These are phyloP conservation scores for Malurus elegans DNA, from an alignment of 2,113 vertebrate genomes.

Conservation along the genomic window DNA sequence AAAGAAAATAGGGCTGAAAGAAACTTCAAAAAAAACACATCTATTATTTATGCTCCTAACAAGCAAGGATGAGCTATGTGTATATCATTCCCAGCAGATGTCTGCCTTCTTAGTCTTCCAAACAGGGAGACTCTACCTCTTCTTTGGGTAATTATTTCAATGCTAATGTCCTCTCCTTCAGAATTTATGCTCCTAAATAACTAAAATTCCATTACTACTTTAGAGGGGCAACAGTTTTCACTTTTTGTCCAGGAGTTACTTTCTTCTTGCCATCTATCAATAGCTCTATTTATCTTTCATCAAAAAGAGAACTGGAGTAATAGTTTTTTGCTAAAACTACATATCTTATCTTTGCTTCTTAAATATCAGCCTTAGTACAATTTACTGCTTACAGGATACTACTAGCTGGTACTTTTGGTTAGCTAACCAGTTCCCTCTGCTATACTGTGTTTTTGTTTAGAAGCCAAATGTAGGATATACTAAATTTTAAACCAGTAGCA, in stretches of 20 bases:
- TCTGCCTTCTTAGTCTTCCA: background rate
- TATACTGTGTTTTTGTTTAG: background rate
- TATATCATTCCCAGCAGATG: background rate
- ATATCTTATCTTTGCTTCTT: background rate
- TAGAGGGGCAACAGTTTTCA: background rate
- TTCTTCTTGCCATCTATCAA: background rate
- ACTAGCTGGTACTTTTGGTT: background rate
- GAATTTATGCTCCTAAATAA: background rate
- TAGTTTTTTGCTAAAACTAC: background rate
- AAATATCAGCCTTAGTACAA: background rate
- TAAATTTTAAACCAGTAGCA: background rate
- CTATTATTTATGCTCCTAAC: no score
- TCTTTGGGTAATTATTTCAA: background rate
- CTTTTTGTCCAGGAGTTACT: background rate
- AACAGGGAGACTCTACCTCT: background rate
- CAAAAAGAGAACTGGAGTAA: background rate
- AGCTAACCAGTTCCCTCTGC: background rate
- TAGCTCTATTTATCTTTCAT: background rate
- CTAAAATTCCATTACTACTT: background rate
- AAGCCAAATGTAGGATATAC: background rate
- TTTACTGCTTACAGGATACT: background rate
- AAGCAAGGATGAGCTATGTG: background rate
- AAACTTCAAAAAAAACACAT: background rate
- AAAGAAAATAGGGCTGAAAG: background rate
- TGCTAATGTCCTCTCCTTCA: background rate